Evolutionary conservation across 1,140 invertebrate species (phyloP).

Genomic region (Stenopsyche tienmushanensis): DNA sequence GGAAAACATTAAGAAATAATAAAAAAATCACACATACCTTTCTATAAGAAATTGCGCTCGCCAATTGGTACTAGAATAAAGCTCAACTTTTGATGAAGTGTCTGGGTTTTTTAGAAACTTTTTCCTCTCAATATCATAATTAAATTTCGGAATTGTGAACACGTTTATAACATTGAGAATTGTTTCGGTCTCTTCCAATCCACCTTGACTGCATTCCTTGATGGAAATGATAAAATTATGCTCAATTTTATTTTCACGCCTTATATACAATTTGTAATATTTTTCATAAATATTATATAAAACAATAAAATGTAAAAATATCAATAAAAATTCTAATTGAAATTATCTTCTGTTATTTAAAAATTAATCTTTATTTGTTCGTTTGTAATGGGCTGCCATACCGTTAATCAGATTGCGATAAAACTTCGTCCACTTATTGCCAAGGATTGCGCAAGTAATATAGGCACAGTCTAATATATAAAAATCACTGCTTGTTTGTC

Average conservation of each 20-base stretch:
- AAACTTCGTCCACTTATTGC: too few species aligned
- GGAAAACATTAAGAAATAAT: not conserved
- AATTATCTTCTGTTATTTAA: too few species aligned
- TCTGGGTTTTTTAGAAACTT: conserved; percentile 68
- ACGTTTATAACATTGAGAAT: conserved; percentile 79
- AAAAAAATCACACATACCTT: conserved; percentile 54
- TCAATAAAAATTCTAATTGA: too few species aligned
- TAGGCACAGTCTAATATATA: too few species aligned
- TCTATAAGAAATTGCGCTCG: conserved; percentile 76
- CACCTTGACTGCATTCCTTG: conserved; percentile 66
- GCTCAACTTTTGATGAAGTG: conserved; percentile 49
- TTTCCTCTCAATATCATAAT: conserved; percentile 74
- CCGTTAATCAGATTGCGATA: too few species aligned
- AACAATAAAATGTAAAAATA: too few species aligned
- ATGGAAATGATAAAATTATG: not conserved
- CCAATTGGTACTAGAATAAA: conserved; percentile 67
- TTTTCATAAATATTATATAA: conserved; percentile 3
- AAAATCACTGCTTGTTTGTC: too few species aligned
- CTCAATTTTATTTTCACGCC: too few species aligned
- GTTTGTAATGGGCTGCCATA: too few species aligned
- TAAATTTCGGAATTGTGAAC: conserved; percentile 76
- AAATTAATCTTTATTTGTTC: too few species aligned
- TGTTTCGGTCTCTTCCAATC: conserved; percentile 74
- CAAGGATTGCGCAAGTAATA: too few species aligned
- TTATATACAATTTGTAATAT: too few species aligned